Percentiles rank a stretch among this genome's conserved stretches.
Conservation (phyloP, 1,140 invertebrate genomes). For the Teleogryllus occipitalis region DNA sequence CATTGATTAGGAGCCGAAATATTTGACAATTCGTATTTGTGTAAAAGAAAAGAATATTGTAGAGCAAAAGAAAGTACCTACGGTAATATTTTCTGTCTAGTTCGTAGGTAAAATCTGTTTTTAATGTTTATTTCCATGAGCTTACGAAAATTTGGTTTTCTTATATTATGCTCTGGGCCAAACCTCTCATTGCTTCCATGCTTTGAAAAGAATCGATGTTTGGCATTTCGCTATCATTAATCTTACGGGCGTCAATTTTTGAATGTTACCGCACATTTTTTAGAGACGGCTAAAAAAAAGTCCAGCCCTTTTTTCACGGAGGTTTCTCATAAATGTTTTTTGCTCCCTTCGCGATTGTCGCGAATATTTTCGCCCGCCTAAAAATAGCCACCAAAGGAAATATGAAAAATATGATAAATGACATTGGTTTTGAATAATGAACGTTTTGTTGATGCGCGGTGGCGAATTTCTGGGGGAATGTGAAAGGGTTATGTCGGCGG, state of each 20-base stretch:
- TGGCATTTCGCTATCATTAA: background rate
- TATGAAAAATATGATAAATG: background rate
- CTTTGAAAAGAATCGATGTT: background rate
- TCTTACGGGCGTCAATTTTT: background rate
- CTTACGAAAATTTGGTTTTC: too few species aligned
- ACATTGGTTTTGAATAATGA: conserved; percentile 1
- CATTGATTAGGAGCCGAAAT: too few species aligned
- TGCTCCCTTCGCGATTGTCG: background rate
- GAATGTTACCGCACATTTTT: background rate
- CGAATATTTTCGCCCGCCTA: background rate
- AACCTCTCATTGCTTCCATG: too few species aligned
- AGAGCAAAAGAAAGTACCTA: too few species aligned
- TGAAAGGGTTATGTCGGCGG: background rate
- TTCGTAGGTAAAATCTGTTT: too few species aligned
- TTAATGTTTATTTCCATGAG: too few species aligned
- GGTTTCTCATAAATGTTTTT: background rate
- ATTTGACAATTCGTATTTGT: too few species aligned
- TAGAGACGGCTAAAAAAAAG: background rate
- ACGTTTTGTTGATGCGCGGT: background rate
- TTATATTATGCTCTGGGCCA: too few species aligned
- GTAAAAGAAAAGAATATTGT: too few species aligned
- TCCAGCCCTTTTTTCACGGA: background rate
- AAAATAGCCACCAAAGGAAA: background rate
- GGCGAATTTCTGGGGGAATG: background rate
- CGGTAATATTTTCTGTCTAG: too few species aligned